phyloP scores from a whole-genome alignment of 1,140 invertebrate genomes.

The Diabrotica undecimpunctata region DNA sequence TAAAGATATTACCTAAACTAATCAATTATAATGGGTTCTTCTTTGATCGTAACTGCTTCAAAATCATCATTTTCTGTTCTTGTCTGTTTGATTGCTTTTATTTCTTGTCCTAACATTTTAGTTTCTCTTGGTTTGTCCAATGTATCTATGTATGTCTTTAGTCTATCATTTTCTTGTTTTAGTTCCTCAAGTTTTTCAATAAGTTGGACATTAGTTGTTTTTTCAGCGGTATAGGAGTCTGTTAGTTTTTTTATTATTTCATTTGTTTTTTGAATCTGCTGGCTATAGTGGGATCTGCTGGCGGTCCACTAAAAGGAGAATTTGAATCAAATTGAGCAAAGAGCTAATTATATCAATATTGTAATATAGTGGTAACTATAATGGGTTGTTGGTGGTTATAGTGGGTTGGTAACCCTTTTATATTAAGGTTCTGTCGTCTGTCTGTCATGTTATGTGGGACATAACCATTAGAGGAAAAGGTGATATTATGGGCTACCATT shows the following conservation, averaged over 20 bases:
- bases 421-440: no score
- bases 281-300: neutral
- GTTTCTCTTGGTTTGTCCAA: neutral
- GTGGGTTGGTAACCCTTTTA: no score
- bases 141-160: neutral
- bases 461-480: no score
- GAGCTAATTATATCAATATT: no score
- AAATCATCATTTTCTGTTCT: no score
- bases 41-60: no score
- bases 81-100: neutral
- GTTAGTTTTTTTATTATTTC: conserved; percentile 6
- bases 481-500: no score
- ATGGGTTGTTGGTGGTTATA: no score
- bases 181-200: conserved; percentile 3
- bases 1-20: no score
- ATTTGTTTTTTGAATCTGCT: neutral
- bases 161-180: neutral
- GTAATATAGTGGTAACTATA: no score
- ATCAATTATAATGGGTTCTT: no score
- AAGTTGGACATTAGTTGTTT: conserved; percentile 1
- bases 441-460: no score
- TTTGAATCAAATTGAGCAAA: neutral
- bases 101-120: neutral
- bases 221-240: conserved; percentile 1
- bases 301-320: conserved; percentile 4